Percentiles rank a stretch among this genome's conserved stretches.
Evolutionary conservation across 2,888 invertebrate species (phyloP).

Genomic region (Drosophila fulvimacula): DNA sequence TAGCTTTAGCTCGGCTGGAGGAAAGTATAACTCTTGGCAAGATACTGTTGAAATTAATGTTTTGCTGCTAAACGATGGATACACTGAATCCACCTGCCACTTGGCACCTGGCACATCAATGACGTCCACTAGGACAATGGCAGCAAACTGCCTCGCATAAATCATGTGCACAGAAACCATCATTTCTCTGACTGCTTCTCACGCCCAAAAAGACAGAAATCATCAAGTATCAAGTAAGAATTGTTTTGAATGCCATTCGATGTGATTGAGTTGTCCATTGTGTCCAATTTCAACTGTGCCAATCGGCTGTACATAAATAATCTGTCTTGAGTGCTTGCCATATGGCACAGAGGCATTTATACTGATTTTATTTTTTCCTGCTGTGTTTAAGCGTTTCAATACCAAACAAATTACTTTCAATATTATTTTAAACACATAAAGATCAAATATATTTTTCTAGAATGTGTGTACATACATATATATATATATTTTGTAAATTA

Average conservation of each 20-base stretch:
- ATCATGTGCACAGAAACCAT: conserved; percentile 63
- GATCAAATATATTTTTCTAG: not conserved
- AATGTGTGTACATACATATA: no score
- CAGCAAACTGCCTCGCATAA: conserved; percentile 51
- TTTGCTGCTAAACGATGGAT: conserved; percentile 17
- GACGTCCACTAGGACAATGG: conserved; percentile 19
- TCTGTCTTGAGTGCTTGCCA: conserved; percentile 7
- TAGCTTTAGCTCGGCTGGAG: conserved; percentile 14
- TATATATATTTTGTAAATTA: no score
- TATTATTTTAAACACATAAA: not conserved
- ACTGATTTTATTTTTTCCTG: conserved; percentile 13
- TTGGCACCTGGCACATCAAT: conserved; percentile 20
- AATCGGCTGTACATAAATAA: conserved; percentile 25
- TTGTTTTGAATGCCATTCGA: not conserved
- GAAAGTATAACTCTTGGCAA: conserved; percentile 41
- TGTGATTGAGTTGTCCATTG: conserved; percentile 23
- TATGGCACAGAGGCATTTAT: conserved; percentile 8
- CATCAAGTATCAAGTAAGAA: conserved; percentile 11
- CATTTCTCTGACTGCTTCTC: conserved; percentile 33
- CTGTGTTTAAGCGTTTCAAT: not conserved
- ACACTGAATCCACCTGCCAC: conserved; percentile 1
- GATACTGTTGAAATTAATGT: conserved; percentile 27
- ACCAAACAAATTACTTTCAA: not conserved
- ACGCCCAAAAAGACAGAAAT: not conserved
- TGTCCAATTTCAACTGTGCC: conserved; percentile 9